Conservation (phyloP, 2,113 vertebrate genomes). For the Seriola aureovittata region DNA sequence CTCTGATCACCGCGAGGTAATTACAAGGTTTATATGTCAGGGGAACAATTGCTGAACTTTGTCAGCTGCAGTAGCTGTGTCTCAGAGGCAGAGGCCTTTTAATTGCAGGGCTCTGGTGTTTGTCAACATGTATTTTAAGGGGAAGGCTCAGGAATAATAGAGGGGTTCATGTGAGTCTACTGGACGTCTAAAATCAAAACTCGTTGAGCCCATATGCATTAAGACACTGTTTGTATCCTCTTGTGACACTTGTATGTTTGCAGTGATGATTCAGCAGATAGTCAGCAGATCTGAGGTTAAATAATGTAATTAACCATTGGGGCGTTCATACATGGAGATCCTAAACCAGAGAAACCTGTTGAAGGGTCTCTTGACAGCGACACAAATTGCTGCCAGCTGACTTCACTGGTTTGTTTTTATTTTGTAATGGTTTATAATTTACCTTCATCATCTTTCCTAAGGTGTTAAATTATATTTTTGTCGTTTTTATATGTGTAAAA, state of each 20-base stretch:
- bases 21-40: conserved; percentile 64
- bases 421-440: no score
- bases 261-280: background rate
- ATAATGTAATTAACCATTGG: conserved; percentile 9
- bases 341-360: background rate
- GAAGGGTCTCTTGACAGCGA: background rate
- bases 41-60: conserved; percentile 58
- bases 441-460: no score
- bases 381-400: background rate
- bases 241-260: background rate
- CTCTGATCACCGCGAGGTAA: conserved; percentile 58
- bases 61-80: conserved; percentile 49
- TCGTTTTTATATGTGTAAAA: no score
- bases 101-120: conserved; percentile 72
- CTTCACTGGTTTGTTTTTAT: no score
- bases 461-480: no score
- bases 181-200: conserved; percentile 20
- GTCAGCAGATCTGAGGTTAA: conserved; percentile 40
- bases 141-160: conserved; percentile 56
- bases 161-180: conserved; percentile 14
- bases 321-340: background rate
- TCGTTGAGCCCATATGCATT: background rate
- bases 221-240: background rate
- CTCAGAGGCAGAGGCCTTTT: conserved; percentile 51
- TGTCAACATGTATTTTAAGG: conserved; percentile 76